Evolutionary conservation across 1,140 invertebrate species (phyloP), one percentile per base, ranked within the genome.

Genomic region (Antheraea pernyi): DNA sequence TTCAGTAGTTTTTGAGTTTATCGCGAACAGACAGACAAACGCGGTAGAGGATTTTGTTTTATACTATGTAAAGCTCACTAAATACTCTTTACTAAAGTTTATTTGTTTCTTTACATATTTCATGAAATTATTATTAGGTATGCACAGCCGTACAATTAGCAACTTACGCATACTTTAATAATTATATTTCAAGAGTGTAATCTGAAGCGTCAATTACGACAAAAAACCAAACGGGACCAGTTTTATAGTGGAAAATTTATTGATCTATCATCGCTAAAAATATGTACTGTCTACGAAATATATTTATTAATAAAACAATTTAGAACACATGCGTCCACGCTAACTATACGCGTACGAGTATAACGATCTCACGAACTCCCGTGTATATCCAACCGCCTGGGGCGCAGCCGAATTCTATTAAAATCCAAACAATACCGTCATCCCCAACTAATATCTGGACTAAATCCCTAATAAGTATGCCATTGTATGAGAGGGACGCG

Each of bases 401-500:
- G 86, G 88, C 76, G 83, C 76, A 75, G 75, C 73, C 79, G 84
- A 78, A 91, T 91, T 91, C 88, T 89, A 91, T 91, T 91, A 91
- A 91, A 89, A 83, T 83, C 82, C 89, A 89, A 91, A 91, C 89
- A 91, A 91, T 89, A 74, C 81, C 81, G 68, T 77, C 85, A 85
- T 89, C 88, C 88, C 89, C 85, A 91, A 91, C 89, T 91, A 91
- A 91, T 91, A 91, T 91, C 87, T 89, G 88, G 86, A 89, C 89
- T 91, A 91, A 91, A 91, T 91, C 89, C 89, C 89, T 91, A 91
- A 91, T 91, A 91, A 91, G 88, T 91, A 91, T 89, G 87, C 88
- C 88, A 91, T 91, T 91, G 88, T 91, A 80, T 84, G 88, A 91
- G 87, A 92, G 89, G 87, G 88, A 89, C 86, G 84, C 81, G 82